phyloP scores from a whole-genome alignment of 2,113 vertebrate species.

The Cnemophilus loriae region DNA sequence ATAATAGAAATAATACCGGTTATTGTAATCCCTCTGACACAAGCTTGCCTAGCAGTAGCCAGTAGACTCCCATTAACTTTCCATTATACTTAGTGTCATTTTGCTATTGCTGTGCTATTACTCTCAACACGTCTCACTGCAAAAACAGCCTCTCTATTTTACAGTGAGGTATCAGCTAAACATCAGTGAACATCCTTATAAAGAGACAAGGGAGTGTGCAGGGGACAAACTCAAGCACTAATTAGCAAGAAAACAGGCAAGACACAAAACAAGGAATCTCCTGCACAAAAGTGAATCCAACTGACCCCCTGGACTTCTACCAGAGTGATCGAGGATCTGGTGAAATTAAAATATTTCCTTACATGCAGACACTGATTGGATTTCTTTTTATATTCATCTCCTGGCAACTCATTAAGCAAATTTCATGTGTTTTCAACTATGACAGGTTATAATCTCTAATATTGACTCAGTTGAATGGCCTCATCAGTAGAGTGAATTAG shows the following conservation, averaged over 20 bases:
- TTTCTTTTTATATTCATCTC: not conserved
- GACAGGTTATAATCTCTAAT: not conserved
- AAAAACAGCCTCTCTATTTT: not conserved
- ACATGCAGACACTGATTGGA: not conserved
- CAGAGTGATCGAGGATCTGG: not conserved
- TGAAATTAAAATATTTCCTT: not conserved
- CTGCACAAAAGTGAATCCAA: not conserved
- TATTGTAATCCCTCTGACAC: conserved; percentile 31
- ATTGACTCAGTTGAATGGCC: not conserved
- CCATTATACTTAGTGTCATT: conserved; percentile 11
- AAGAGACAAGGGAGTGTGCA: not conserved
- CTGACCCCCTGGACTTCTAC: not conserved
- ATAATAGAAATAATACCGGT: conserved; percentile 51
- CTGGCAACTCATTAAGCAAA: not conserved
- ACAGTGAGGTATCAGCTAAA: not conserved
- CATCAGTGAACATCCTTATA: not conserved
- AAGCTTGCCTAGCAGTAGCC: not conserved
- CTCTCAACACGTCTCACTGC: not conserved
- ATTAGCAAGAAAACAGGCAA: not conserved
- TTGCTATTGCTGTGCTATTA: not conserved
- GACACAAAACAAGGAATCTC: not conserved
- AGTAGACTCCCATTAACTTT: conserved; percentile 39
- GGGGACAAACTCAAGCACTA: not conserved
- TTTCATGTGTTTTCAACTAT: not conserved
- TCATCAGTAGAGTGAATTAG: not conserved